Evolutionary conservation across 2,888 invertebrate genomes (phyloP).

Genomic region (Escarpia spicata): DNA sequence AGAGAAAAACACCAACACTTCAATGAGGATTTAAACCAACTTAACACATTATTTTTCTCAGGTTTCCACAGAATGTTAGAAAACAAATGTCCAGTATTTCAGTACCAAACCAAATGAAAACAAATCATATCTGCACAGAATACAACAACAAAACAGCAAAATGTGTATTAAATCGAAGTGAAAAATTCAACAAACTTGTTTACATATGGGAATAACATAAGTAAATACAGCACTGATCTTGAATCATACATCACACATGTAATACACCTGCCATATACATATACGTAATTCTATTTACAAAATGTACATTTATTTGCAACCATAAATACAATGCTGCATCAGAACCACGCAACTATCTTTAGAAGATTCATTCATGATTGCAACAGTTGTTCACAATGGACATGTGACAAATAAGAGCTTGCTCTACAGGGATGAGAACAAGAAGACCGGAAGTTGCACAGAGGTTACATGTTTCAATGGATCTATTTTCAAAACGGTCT

Average conservation of each 20-base stretch:
- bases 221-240: not conserved
- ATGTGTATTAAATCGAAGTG: slow-evolving; percentile 13
- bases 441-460: not conserved
- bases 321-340: not conserved
- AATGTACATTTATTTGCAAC: slow-evolving; percentile 16
- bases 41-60: not conserved
- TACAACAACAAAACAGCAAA: not conserved
- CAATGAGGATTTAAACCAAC: not conserved
- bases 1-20: not conserved
- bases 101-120: not conserved
- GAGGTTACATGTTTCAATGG: not conserved
- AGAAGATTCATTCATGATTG: slow-evolving; percentile 16
- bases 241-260: not conserved
- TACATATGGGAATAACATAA: slow-evolving; percentile 10
- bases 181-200: slow-evolving; percentile 6
- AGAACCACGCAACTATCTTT: not conserved
- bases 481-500: not conserved
- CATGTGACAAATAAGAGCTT: not conserved
- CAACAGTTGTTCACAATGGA: not conserved
- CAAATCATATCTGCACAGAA: slow-evolving; percentile 13
- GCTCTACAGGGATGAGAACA: not conserved
- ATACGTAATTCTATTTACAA: slow-evolving; percentile 5
- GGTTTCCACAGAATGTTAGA: not conserved
- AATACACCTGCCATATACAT: not conserved
- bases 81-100: not conserved